Evolutionary conservation across 2,113 vertebrate genomes (phyloP).

Genomic region (Forbesichthys agassizii): DNA sequence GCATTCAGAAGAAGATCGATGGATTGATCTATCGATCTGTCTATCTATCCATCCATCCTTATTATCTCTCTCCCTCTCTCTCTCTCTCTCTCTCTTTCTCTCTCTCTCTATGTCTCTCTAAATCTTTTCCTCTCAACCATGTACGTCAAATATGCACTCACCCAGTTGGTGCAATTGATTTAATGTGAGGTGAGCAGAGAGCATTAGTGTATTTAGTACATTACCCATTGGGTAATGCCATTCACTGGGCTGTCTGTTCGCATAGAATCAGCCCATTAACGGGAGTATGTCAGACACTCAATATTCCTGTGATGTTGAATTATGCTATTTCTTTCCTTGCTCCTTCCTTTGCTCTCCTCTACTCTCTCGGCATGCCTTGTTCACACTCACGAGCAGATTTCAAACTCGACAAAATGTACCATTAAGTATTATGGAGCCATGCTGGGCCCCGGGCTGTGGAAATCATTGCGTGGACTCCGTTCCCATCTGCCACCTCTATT

Average conservation of each 20-base stretch:
- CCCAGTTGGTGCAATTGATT: conserved; percentile 1
- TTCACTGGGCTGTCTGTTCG: too few species aligned
- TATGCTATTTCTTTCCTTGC: background rate
- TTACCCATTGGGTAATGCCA: too few species aligned
- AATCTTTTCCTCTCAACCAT: background rate
- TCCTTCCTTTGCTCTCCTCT: background rate
- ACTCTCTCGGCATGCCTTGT: background rate
- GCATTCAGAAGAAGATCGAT: too few species aligned
- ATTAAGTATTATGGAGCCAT: conserved; percentile 29
- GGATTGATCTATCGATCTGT: too few species aligned
- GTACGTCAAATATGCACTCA: background rate
- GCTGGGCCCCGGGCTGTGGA: conserved; percentile 50
- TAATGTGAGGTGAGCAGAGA: background rate
- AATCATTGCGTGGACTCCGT: conserved; percentile 20
- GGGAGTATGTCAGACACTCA: background rate
- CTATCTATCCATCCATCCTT: background rate
- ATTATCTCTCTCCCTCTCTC: background rate
- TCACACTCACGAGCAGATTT: conserved; percentile 23
- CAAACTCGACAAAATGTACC: conserved; percentile 13
- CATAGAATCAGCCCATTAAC: too few species aligned
- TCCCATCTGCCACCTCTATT: conserved; percentile 41
- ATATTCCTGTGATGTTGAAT: background rate
- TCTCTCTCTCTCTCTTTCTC: too few species aligned
- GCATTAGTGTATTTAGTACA: background rate
- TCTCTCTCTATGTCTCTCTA: background rate